Base-by-base conservation (phyloP, 2,888 invertebrate species). In the Sphaerophoria taeniata region DNA sequence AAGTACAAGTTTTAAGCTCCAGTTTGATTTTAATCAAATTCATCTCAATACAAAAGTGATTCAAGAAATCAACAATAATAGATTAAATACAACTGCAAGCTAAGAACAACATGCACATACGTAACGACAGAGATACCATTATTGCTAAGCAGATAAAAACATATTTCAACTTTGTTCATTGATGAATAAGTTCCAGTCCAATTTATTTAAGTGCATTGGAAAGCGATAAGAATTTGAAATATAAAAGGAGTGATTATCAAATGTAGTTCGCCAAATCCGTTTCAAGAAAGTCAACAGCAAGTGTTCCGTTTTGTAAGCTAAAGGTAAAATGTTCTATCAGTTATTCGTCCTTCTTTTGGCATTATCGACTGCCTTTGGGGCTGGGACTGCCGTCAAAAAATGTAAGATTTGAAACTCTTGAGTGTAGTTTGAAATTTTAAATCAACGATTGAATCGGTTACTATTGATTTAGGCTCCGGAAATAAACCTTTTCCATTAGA, bases 401-500 rank as follows among this genome's bases (percentile, higher is more conserved):
- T 83, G 83, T 83, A 71, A 74, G 58, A 9, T 2, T 24, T 4
- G 24, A 3, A 12, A 9, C 6, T 31, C n/a, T 31, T 7, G 4
- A 24, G 43, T 31, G 0, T 49, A 6, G n/a, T n/a, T 16, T 67
- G 4, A 9, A 31, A 51, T 11, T 11, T 12, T 14, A 31, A 24
- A 2, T 60, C 0, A 0, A 7, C 3, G 4, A 4, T 24, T 12
- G 24, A 7, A 24, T n/a, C 11, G 31, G 24, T 11, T 4, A 3
- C 12, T 39, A 12, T 45, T 1, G 4, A 12, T n/a, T 88, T 71
- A 58, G 87, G 87, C 70, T 34, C 39, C 0, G 33, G 6, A 39
- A 73, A 87, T 73, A 77, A 76, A 33, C 90, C 90, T 2, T 81
- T 79, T 45, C 90, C 91, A 34, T 76, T 89, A 43, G 88, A 71